Evolutionary conservation across 2,888 invertebrate species (phyloP).

Genomic region (Scaptomyza flava): DNA sequence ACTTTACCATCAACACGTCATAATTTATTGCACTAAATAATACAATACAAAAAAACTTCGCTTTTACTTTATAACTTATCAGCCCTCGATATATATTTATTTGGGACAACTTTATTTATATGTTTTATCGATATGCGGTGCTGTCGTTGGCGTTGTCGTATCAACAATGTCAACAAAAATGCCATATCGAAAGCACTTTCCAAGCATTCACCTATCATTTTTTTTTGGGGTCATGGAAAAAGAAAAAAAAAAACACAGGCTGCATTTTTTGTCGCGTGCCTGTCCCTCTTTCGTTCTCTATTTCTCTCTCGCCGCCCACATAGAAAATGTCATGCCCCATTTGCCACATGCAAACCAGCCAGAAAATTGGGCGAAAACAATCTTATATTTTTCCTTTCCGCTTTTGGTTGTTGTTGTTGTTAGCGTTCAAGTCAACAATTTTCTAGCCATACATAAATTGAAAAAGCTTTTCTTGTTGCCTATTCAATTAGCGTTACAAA

Average conservation of each 20-base stretch:
- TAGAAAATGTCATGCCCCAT: slow-evolving; percentile 66
- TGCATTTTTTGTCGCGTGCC: slow-evolving; percentile 58
- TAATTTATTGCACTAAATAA: slow-evolving; percentile 50
- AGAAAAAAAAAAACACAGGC: slow-evolving; percentile 4
- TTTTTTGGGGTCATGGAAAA: slow-evolving; percentile 12
- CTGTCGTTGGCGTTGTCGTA: slow-evolving; percentile 36
- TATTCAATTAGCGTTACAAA: slow-evolving; percentile 79
- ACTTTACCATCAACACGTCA: slow-evolving; percentile 10
- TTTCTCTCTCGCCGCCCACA: slow-evolving; percentile 16
- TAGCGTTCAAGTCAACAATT: slow-evolving; percentile 18
- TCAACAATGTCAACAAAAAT: slow-evolving; percentile 52
- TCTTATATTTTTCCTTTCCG: slow-evolving; percentile 22
- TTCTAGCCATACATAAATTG: slow-evolving; percentile 62
- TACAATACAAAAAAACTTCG: slow-evolving; percentile 29
- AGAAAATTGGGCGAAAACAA: slow-evolving; percentile 80
- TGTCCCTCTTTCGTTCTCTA: not conserved
- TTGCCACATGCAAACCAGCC: slow-evolving; percentile 60
- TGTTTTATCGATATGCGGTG: slow-evolving; percentile 47
- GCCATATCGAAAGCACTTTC: slow-evolving; percentile 40
- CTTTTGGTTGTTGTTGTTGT: slow-evolving; percentile 7
- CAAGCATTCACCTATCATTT: slow-evolving; percentile 18
- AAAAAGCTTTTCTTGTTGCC: slow-evolving; percentile 62
- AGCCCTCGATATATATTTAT: slow-evolving; percentile 11
- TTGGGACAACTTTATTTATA: slow-evolving; percentile 34
- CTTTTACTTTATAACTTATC: slow-evolving; percentile 29